Evolutionary conservation across 2,113 vertebrate genomes (phyloP), one percentile per base, ranked within the genome.

Genomic region (Microtus pennsylvanicus): DNA sequence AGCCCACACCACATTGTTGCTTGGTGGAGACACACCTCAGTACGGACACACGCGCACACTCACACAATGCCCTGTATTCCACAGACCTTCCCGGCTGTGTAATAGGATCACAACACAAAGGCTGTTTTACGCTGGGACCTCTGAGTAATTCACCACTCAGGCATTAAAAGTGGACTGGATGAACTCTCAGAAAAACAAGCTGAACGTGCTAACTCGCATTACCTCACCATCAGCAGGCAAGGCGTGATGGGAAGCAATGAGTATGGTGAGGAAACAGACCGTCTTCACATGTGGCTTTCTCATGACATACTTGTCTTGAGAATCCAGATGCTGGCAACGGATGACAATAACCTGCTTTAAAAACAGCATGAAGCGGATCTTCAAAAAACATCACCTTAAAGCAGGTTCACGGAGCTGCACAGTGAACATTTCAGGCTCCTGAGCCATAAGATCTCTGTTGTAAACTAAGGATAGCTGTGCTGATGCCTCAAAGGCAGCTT

Each of bases 121-220:
- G 10, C 63, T 90, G 14, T 91, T 72, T 83, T 97, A 14, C 78
- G 13, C 0, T 47, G 90, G 77, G 86, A 93, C 75, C 76, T 96
- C n/a, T 67, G 86, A 96, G 95, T 85, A 87, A 2, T 45, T 91
- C 89, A 92, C 80, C 52, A 47, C 69, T 28, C 92, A 77, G 33
- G n/a, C 67, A 93, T 2, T 0, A 45, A 28, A 92, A 89, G 69
- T 63, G 67, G 95, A 96, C 52, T 63, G n/a, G 87, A 72, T 8
- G 94, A 95, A 97, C 89, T 94, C n/a, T 92, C 91, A 96, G 77
- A 70, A 90, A 42, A 97, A 94, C 87, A n/a, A 82, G 26, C 47
- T 3, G 9, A 95, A 94, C 2, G 35, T 86, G 92, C 76, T 80
- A 38, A 67, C n/a, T 42, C n/a, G 52, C 2, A 78, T 95, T 88